Evolutionary conservation across 2,797 vertebrate genomes (phyloP).

Genomic region (Philypnodon macrostomus): DNA sequence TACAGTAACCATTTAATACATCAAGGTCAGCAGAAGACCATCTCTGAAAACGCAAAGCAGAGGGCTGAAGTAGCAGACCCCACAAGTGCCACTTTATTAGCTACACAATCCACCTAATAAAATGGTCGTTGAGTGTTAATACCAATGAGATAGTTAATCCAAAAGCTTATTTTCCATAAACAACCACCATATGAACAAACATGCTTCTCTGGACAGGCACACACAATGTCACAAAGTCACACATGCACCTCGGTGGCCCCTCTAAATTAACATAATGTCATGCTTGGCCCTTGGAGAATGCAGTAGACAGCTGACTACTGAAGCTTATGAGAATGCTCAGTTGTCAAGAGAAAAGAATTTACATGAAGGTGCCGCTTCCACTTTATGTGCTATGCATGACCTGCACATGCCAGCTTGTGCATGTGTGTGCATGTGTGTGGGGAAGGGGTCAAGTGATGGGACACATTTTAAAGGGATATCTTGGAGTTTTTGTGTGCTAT

Average conservation of each 20-base stretch:
- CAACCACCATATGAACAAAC: conserved; percentile 20
- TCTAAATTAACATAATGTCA: conserved; percentile 66
- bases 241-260: conserved; percentile 44
- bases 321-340: conserved; percentile 72
- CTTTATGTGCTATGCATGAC: conserved; percentile 78
- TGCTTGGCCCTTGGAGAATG: conserved; percentile 69
- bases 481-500: conserved; percentile 44
- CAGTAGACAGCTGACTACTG: conserved; percentile 79
- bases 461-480: conserved; percentile 46
- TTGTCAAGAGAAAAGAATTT: conserved; percentile 79
- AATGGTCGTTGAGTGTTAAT: too few species aligned
- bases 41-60: too few species aligned
- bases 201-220: conserved; percentile 20
- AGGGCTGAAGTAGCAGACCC: too few species aligned
- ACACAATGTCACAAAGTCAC: conserved; percentile 47
- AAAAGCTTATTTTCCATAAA: conserved; percentile 11
- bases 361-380: conserved; percentile 77
- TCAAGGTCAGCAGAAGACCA: too few species aligned
- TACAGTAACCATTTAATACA: too few species aligned
- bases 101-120: too few species aligned
- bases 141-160: too few species aligned
- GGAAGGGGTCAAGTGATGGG: conserved; percentile 28
- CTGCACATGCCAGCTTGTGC: conserved; percentile 68
- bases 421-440: conserved; percentile 60
- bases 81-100: too few species aligned